Evolutionary conservation across 2,113 vertebrate genomes (phyloP).

Genomic region (Barnardius zonarius): DNA sequence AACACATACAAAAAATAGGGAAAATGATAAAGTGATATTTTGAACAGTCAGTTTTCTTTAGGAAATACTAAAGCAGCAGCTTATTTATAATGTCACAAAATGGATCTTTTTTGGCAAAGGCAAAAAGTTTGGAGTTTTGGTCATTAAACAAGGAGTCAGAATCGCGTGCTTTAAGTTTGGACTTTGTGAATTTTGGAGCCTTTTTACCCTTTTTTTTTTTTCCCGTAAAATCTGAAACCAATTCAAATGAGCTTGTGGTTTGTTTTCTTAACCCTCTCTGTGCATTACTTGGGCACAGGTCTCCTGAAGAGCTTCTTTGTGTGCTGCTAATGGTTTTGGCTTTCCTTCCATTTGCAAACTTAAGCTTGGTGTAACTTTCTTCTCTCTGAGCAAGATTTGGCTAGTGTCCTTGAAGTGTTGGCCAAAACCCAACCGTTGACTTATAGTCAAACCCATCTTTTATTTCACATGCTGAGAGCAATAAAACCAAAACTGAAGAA

Average conservation of each 20-base stretch:
- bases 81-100: neutral
- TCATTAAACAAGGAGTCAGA: neutral
- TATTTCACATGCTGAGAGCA: neutral
- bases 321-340: neutral
- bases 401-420: neutral
- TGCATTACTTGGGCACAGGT: neutral
- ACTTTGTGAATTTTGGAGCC: neutral
- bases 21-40: slow-evolving; percentile 13
- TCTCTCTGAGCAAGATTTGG: neutral
- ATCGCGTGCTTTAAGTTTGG: neutral
- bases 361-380: neutral
- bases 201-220: neutral
- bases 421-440: neutral
- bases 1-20: neutral
- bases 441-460: neutral
- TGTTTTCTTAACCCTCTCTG: neutral
- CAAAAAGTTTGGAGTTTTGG: neutral
- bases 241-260: neutral
- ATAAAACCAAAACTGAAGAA: neutral
- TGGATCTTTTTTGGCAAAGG: neutral
- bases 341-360: neutral
- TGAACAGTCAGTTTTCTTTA: neutral
- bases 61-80: slow-evolving; percentile 12
- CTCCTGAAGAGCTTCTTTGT: neutral
- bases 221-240: neutral